Conservation (phyloP, 2,888 invertebrate species). For the Oscheius sp. region DNA sequence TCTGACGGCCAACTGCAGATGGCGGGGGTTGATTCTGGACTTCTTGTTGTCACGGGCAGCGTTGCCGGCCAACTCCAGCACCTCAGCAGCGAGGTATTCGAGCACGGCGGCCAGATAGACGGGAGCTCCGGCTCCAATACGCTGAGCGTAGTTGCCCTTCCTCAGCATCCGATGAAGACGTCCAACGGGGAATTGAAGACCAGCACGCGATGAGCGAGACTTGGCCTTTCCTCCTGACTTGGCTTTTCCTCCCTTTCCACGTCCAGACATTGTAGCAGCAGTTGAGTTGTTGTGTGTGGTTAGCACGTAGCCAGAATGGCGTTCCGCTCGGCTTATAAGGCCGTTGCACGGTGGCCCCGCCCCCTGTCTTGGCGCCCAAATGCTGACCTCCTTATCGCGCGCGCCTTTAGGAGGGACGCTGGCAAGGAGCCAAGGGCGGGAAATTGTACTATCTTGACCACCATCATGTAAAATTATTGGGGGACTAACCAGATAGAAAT, state of each 20-base stretch:
- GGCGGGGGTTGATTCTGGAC: constrained; percentile 75
- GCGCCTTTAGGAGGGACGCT: too few relatives aligned
- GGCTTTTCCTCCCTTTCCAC: constrained; percentile 74
- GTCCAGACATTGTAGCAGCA: constrained; percentile 28
- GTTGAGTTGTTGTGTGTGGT: constrained; percentile 14
- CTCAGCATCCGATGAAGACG: constrained; percentile 71
- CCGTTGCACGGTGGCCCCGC: neutral
- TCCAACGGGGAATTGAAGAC: constrained; percentile 72
- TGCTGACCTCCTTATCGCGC: too few relatives aligned
- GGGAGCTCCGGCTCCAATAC: constrained; percentile 55
- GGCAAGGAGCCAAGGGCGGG: too few relatives aligned
- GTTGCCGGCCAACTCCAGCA: constrained; percentile 70
- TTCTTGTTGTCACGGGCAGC: constrained; percentile 77
- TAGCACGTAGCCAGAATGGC: neutral
- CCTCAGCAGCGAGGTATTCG: constrained; percentile 70
- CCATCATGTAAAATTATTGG: too few relatives aligned
- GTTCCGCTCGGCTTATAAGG: neutral
- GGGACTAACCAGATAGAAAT: too few relatives aligned
- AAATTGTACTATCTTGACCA: too few relatives aligned
- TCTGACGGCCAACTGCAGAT: constrained; percentile 69
- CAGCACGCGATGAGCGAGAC: constrained; percentile 69
- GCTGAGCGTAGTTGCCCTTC: constrained; percentile 69
- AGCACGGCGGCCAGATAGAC: constrained; percentile 70
- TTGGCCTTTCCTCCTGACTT: constrained; percentile 44
- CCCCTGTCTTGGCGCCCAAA: neutral